Evolutionary conservation across 2,113 vertebrate species (phyloP).

Genomic region (Dipodomys merriami): DNA sequence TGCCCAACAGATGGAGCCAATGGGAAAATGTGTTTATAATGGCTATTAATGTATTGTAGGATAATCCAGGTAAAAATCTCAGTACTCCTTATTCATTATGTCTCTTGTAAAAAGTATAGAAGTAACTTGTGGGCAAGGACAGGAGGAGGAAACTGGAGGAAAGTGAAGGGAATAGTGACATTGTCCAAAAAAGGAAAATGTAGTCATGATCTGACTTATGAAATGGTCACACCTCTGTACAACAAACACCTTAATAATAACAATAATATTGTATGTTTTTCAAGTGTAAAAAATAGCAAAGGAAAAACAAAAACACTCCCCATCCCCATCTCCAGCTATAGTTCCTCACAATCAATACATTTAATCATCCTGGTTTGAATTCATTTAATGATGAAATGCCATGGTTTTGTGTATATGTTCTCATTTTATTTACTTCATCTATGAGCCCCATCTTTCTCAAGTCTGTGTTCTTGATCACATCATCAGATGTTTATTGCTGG

Average conservation of each 20-base stretch:
- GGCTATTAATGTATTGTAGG: neutral
- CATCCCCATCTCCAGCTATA: neutral
- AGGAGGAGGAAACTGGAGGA: no score
- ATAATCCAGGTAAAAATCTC: neutral
- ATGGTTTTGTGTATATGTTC: neutral
- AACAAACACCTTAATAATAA: no score
- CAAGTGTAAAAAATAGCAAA: neutral
- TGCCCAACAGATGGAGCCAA: neutral
- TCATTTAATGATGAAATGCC: neutral
- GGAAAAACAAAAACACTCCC: neutral
- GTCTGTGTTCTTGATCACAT: neutral
- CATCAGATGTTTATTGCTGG: neutral
- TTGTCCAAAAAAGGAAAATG: no score
- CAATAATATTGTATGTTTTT: no score
- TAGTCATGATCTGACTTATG: no score
- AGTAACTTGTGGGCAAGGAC: no score
- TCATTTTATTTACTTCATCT: neutral
- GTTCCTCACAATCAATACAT: neutral
- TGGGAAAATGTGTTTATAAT: neutral
- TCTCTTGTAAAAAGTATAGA: no score
- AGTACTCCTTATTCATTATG: neutral
- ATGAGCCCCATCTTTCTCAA: neutral
- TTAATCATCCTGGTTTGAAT: neutral
- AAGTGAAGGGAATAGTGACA: no score
- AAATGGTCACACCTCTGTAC: no score